Evolutionary conservation across 1,140 invertebrate genomes (phyloP), one percentile per base, ranked within the genome.

Genomic region (Thrips palmi): DNA sequence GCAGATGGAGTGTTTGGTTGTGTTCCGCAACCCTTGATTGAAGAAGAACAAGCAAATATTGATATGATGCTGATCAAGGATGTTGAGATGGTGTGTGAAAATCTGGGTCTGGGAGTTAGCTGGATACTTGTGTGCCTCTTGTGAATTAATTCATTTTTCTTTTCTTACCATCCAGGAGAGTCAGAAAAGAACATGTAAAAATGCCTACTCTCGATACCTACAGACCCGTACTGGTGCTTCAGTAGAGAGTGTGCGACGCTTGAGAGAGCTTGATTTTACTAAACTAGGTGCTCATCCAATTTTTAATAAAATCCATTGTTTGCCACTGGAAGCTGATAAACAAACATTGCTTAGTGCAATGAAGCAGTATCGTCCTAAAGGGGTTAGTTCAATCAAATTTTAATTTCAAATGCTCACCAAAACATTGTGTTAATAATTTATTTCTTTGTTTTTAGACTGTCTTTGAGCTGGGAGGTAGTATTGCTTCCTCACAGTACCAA

Each of bases 141-240:
- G 8, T 41, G 19, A 40, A 7, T 27, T 22, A 4, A 33, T 10
- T 12, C 8, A 33, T 12, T 33, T 15, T 8, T 10, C 15, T 33
- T 15, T 29, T 33, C 25, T 37, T 21, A 33, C 4, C 37, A 40
- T 48, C 23, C 49, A 87, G 82, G 56, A 58, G 35, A 77, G 75
- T 43, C 70, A 87, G 53, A 59, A 67, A 41, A 71, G 76, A 40
- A 83, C 86, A 1, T 77, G 78, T 44, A 65, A 67, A 7, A 96
- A 94, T 55, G 92, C 83, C 2, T 92, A 88, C 60, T 76, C 80
- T 49, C 81, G 93, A 45, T 97, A 97, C 59, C 47, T 86, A 1
- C 68, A 70, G 47, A 89, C 89, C 24, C 63, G 92, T 40, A 84
- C 85, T 21, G 65, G 70, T 2, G 81, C 94, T 0, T 91, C 89